Evolutionary conservation across 1,140 invertebrate species (phyloP).

Genomic region (Latrodectus geometricus): DNA sequence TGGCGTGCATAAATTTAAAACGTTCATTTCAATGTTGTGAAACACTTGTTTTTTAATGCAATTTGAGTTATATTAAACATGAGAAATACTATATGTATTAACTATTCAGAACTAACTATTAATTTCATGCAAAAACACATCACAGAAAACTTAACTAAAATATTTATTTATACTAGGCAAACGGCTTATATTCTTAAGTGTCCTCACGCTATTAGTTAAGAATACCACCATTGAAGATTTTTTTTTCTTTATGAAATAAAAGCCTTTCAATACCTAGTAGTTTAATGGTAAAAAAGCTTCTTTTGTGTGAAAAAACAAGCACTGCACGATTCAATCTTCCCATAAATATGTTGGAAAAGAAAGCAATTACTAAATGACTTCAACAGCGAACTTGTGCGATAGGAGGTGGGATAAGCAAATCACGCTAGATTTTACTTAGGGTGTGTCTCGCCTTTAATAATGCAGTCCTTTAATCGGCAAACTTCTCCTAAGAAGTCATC

Average conservation of each 20-base stretch:
- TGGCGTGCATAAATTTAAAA: no score
- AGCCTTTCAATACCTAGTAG: neutral
- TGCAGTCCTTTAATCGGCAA: constrained; percentile 45
- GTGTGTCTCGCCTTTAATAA: constrained; percentile 49
- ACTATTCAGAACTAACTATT: no score
- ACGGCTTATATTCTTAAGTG: no score
- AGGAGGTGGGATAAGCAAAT: constrained; percentile 36
- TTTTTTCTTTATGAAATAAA: neutral
- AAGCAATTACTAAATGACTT: constrained; percentile 48
- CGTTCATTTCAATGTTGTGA: no score
- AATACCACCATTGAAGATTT: no score
- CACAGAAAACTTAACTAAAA: no score
- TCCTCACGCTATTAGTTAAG: no score
- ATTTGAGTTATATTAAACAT: no score
- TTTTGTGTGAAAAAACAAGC: constrained; percentile 21
- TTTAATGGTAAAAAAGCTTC: neutral
- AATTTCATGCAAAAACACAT: no score
- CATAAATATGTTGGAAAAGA: constrained; percentile 15
- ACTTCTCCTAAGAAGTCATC: constrained; percentile 40
- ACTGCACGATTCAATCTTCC: constrained; percentile 38
- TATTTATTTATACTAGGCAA: no score
- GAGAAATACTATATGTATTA: no score
- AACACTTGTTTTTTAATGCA: no score
- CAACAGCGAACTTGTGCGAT: constrained; percentile 8
- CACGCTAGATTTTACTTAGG: constrained; percentile 44